phyloP scores from a whole-genome alignment of 2,888 invertebrate genomes.

The Metacarcinus magister region DNA sequence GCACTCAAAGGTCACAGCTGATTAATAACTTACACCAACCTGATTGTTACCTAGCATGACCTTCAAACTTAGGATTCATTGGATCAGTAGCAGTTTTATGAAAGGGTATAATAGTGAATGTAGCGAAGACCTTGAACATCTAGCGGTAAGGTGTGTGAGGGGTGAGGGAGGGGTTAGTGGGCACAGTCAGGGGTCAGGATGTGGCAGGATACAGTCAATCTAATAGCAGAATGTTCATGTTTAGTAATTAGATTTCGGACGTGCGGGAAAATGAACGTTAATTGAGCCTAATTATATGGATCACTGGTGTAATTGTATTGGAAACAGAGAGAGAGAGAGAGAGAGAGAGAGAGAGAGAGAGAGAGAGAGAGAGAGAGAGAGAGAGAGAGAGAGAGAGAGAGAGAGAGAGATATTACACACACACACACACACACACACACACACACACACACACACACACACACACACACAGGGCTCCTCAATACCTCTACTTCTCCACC shows the following conservation, averaged over 20 bases:
- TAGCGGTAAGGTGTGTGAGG: not conserved
- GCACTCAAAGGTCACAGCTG: not conserved
- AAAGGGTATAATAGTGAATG: not conserved
- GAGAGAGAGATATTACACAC: conserved; percentile 13
- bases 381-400: conserved; percentile 55
- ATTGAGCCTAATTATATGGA: conserved; percentile 37
- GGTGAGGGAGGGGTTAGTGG: not conserved
- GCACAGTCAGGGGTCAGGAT: not conserved
- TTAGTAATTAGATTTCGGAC: conserved; percentile 35
- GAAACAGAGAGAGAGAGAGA: conserved; percentile 44
- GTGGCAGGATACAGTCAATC: not conserved
- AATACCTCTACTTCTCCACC: not conserved
- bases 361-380: conserved; percentile 47
- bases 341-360: conserved; percentile 52
- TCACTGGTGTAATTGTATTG: conserved; percentile 51
- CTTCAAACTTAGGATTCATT: not conserved
- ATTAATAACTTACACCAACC: not conserved
- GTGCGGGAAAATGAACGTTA: conserved; percentile 33
- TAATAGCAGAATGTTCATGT: conserved; percentile 6
- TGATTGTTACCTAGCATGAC: not conserved
- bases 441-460: not conserved
- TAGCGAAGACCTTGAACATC: too few relatives aligned
- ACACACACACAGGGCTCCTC: not conserved
- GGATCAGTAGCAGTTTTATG: not conserved
- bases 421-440: not conserved